Evolutionary conservation across 2,888 invertebrate species (phyloP).

Genomic region (Galeruca laticollis): DNA sequence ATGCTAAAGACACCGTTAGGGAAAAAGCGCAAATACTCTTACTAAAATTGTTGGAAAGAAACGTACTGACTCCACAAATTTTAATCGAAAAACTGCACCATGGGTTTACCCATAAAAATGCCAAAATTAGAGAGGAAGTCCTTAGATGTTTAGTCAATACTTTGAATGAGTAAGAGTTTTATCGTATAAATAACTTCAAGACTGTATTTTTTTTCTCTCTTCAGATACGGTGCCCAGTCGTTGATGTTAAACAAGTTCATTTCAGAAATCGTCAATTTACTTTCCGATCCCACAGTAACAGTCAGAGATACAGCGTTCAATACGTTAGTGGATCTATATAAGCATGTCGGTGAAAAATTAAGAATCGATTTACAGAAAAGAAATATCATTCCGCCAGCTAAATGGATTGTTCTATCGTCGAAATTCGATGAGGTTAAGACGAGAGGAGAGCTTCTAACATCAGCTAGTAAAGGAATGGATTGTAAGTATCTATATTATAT

Average conservation of each 20-base stretch:
- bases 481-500: conserved; percentile 52
- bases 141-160: conserved; percentile 85
- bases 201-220: conserved; percentile 48
- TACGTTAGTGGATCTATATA: conserved; percentile 90
- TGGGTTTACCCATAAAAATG: conserved; percentile 87
- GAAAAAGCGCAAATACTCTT: conserved; percentile 81
- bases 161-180: conserved; percentile 87
- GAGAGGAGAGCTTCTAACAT: conserved; percentile 78
- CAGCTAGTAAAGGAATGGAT: conserved; percentile 69
- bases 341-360: conserved; percentile 92
- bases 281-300: conserved; percentile 87
- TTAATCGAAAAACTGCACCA: conserved; percentile 79
- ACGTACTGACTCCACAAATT: conserved; percentile 76
- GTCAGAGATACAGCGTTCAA: conserved; percentile 90
- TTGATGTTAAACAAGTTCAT: conserved; percentile 85
- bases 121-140: conserved; percentile 92
- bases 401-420: conserved; percentile 77
- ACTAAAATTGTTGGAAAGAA: conserved; percentile 79
- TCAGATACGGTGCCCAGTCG: conserved; percentile 87
- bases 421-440: conserved; percentile 89
- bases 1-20: conserved; percentile 67
- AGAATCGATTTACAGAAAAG: conserved; percentile 85
- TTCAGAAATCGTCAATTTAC: conserved; percentile 83
- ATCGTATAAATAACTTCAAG: conserved; percentile 38
- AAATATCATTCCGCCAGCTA: conserved; percentile 81